Base-by-base conservation (phyloP, 2,888 invertebrate species). In the Euzophera pinguis region DNA sequence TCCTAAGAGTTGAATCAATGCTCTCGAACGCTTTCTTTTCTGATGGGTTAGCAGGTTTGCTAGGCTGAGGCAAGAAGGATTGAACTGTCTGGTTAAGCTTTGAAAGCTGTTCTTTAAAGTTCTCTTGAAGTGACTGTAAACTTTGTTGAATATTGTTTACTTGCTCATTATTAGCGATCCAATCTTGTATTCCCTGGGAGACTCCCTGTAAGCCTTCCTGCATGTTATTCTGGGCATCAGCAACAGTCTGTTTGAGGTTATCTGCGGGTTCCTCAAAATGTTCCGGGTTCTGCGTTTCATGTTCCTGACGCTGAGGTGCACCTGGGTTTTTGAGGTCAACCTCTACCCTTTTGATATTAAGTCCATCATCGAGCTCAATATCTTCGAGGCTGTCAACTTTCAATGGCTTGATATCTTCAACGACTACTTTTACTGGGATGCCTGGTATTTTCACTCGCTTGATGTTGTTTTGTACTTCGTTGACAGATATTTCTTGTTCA, bases 241-340 rank as follows among this genome's bases (percentile, higher is more conserved):
- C 61, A 17, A 85, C 69, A 12, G 72, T 71, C 49, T 84, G 69
- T 54, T 75, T 81, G 35, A 87, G 71, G 7, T 65, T 62, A 7
- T 73, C 67, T 47, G 71, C 70, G 9, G 74, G 73, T 7, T 74
- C 69, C 4, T 73, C 63, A 52, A 69, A 76, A 47, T 71, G 73
- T 52, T 78, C 81, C 1, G 86, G 80, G 56, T 81, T 85, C 62
- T 89, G 89, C 0, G 80, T 84, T 54, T 90, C 89, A 57, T 89
- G 89, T 48, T 87, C 77, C 57, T 86, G 87, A 1, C 80, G 78
- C 59, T 89, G 87, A 1, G 88, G 88, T 5, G 67, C 70, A 8
- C 88, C 89, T 1, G 88, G 85, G 57, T 89, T 76, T 3, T 70
- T 69, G 37, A 89, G 59, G 53, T 89, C 87, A 1, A 81, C 67